Evolutionary conservation across 2,797 vertebrate species (phyloP).

Genomic region (Diplodus sargus): DNA sequence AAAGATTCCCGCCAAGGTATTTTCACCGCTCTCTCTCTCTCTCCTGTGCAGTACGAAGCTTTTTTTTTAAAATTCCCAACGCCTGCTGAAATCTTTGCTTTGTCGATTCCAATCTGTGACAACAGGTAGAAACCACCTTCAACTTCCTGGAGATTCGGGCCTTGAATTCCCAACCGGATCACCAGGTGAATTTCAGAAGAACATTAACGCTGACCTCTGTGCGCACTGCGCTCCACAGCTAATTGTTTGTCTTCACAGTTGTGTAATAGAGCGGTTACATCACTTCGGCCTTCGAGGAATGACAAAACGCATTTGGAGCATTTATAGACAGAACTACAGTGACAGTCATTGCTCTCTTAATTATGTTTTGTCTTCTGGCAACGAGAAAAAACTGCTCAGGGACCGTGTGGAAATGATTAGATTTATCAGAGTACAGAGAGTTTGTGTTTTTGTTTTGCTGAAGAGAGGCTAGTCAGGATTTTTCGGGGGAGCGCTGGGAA

Average conservation of each 20-base stretch:
- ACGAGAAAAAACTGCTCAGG: conserved; percentile 1
- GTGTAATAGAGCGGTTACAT: conserved; percentile 34
- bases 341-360: neutral
- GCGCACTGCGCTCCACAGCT: neutral
- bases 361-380: neutral
- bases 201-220: neutral
- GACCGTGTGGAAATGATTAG: neutral
- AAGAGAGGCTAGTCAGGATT: neutral
- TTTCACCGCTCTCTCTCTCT: conserved; percentile 1
- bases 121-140: conserved; percentile 89
- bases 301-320: conserved; percentile 15
- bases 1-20: conserved; percentile 87
- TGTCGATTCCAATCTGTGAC: conserved; percentile 23
- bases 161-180: conserved; percentile 87
- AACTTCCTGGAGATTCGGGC: conserved; percentile 91
- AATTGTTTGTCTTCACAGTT: conserved; percentile 10
- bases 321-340: conserved; percentile 11
- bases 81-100: neutral
- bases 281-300: conserved; percentile 44
- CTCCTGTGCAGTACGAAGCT: neutral
- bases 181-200: conserved; percentile 81
- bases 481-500: neutral
- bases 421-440: neutral
- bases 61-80: neutral
- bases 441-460: neutral